These are phyloP conservation scores for Neostethus bicornis DNA, from an alignment of 2,797 vertebrate genomes.

Conservation along the genomic window DNA sequence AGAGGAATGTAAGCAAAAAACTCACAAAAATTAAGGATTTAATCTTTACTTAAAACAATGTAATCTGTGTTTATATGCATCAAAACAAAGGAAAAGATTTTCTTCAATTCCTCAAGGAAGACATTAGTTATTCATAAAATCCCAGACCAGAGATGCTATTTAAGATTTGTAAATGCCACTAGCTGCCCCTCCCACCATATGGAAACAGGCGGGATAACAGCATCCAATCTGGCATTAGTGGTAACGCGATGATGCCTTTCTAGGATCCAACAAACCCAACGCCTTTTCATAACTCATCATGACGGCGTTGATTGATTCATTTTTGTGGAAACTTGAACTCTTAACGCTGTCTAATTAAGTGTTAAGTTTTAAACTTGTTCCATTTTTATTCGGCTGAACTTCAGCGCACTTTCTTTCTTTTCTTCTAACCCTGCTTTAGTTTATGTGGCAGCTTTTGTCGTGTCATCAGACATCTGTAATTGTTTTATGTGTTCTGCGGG, in stretches of 20 bases:
- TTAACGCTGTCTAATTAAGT: constrained; percentile 40
- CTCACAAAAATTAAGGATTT: neutral
- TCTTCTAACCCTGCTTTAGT: neutral
- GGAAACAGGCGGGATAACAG: constrained; percentile 29
- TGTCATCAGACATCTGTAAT: too few relatives aligned
- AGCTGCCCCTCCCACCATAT: constrained; percentile 39
- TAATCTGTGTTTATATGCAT: neutral
- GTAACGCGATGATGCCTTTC: constrained; percentile 41
- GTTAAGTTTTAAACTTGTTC: constrained; percentile 34
- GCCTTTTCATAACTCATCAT: constrained; percentile 34
- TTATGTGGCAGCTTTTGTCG: too few relatives aligned
- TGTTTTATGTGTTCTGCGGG: neutral
- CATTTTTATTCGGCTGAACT: constrained; percentile 7
- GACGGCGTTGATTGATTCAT: constrained; percentile 31
- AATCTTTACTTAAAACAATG: neutral
- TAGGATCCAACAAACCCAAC: constrained; percentile 20
- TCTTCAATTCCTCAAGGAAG: constrained; percentile 2
- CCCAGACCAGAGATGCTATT: constrained; percentile 10
- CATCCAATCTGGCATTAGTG: constrained; percentile 43
- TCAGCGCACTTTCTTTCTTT: neutral
- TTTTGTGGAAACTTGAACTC: constrained; percentile 32
- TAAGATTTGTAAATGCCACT: constrained; percentile 9
- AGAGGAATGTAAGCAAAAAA: neutral
- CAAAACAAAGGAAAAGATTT: constrained; percentile 6
- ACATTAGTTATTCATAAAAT: constrained; percentile 18